Base-by-base conservation (phyloP, 2,113 vertebrate genomes). In the Mormoops blainvillei region DNA sequence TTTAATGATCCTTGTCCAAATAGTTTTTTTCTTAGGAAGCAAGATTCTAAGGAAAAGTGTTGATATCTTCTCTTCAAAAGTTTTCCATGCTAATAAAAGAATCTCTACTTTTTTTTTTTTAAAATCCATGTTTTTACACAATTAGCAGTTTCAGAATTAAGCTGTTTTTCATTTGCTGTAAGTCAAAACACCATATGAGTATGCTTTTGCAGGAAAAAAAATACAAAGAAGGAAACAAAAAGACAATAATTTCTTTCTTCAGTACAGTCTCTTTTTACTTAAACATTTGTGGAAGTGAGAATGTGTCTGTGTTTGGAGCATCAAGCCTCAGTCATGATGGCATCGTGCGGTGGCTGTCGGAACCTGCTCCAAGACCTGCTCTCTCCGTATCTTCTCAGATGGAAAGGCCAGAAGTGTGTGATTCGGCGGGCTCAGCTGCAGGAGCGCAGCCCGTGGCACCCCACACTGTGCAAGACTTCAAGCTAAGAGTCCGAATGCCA, bases 221-320 rank as follows among this genome's bases (percentile, higher is more conserved):
- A 87, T 70, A 73, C 91, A 96, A 89, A 45, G 77, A 89, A 91
- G 38, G 88, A 90, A 97, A 85, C 85, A 95, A 97, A 95, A 98
- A 97, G 93, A 91, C 93, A 95, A 56, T 82, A 63, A 87, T 94
- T 94, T 92, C 36, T 71, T 90, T 38, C 65, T 98, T 97, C 96
- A 96, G 88, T 74, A 91, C 85, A 63, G 87, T 92, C 96, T 97
- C 97, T 97, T 98, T 98, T 98, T 98, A 94, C 76, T 97, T 95
- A 98, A 98, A 97, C 98, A 98, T 98, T 98, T 98, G 98, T 94
- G 97, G 87, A 98, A 98, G 97, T 97, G 97, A 98, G 98, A 98
- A 98, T 81, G 71, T 56, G 98, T 98, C 98, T 98, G 97, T 97
- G 98, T 98, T 98, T 97, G 71, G 97, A 98, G 95, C 96, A 98